phyloP scores from a whole-genome alignment of 1,140 invertebrate species.

The Formica selysi region DNA sequence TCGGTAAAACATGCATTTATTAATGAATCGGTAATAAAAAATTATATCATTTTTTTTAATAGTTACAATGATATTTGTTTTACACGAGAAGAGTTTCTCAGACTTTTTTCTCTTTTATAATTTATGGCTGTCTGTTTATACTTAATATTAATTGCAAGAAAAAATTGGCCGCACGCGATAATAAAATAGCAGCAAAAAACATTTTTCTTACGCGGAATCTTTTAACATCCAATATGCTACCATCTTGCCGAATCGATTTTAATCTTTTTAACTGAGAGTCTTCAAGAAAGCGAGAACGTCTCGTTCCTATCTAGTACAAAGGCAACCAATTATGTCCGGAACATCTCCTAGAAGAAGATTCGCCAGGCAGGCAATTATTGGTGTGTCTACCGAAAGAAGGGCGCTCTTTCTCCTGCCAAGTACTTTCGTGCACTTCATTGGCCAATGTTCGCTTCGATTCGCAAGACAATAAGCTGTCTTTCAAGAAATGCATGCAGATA shows the following conservation, averaged over 20 bases:
- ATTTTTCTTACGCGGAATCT: neutral
- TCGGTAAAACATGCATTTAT: neutral
- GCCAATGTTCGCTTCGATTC: constrained; percentile 39
- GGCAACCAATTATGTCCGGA: constrained; percentile 73
- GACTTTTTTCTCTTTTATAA: neutral
- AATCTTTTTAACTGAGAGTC: constrained; percentile 45
- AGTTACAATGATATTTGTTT: neutral
- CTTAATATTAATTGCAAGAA: constrained; percentile 4
- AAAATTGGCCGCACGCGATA: constrained; percentile 1
- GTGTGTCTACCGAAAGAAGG: constrained; percentile 56
- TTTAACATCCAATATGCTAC: constrained; percentile 38
- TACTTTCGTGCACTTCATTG: constrained; percentile 20
- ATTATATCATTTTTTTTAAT: neutral
- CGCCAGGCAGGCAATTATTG: constrained; percentile 69
- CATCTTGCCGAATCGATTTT: constrained; percentile 30
- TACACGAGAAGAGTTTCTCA: neutral
- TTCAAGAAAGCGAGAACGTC: constrained; percentile 36
- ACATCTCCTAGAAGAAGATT: constrained; percentile 62
- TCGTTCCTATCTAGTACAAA: constrained; percentile 58
- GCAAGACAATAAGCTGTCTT: constrained; percentile 35
- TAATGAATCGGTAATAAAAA: neutral
- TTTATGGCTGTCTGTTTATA: neutral
- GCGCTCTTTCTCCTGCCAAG: constrained; percentile 24
- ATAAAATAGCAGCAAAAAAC: constrained; percentile 19
- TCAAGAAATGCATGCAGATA: constrained; percentile 36